These are phyloP conservation scores for Sinocyclocheilus anophthalmus DNA, from an alignment of 2,113 vertebrate species.

Conservation along the genomic window DNA sequence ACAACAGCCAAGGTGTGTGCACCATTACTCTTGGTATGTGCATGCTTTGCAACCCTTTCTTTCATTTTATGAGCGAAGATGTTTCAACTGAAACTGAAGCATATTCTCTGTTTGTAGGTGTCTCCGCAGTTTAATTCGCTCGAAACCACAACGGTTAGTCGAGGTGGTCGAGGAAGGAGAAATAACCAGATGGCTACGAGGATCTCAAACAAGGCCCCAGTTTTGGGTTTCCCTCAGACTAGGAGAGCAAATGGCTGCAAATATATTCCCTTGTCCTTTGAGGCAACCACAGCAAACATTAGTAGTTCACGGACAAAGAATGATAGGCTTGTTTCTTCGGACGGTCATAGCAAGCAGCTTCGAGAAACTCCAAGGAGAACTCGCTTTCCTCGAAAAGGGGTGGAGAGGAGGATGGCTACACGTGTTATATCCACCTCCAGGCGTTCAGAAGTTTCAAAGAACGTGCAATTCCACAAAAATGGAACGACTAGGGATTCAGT, in stretches of 20 bases:
- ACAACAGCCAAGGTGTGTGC: constrained; percentile 54
- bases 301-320: neutral
- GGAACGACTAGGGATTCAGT: constrained; percentile 14
- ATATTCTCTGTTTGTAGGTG: constrained; percentile 72
- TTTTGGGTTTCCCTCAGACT: constrained; percentile 45
- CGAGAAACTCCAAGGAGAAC: constrained; percentile 39
- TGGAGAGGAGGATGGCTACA: neutral
- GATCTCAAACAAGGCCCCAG: constrained; percentile 56
- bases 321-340: constrained; percentile 19
- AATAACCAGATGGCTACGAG: constrained; percentile 52
- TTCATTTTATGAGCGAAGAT: neutral
- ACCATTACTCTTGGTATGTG: constrained; percentile 64
- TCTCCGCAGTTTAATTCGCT: constrained; percentile 81
- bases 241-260: constrained; percentile 70
- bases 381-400: neutral
- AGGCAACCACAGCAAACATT: constrained; percentile 47
- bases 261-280: constrained; percentile 79
- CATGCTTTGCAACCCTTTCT: neutral
- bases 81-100: neutral
- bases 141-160: constrained; percentile 44
- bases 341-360: neutral
- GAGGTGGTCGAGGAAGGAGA: constrained; percentile 44
- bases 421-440: neutral
- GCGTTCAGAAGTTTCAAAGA: constrained; percentile 22
- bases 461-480: neutral